phyloP scores from a whole-genome alignment of 2,888 invertebrate genomes.

The Sympetrum striolatum region DNA sequence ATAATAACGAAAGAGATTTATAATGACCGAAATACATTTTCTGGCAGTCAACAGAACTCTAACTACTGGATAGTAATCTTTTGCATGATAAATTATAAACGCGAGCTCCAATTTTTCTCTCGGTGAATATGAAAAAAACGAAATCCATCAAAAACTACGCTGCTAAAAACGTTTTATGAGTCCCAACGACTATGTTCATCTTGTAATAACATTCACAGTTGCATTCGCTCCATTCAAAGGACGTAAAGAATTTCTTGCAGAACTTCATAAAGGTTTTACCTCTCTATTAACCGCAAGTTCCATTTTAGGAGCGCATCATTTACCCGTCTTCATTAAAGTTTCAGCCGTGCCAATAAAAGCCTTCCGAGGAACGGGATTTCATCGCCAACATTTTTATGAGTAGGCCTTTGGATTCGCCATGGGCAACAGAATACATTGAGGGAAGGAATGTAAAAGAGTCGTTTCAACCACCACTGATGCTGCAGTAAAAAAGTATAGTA shows the following conservation, averaged over 20 bases:
- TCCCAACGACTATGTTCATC: not conserved
- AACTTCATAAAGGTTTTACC: not conserved
- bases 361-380: not conserved
- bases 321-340: not conserved
- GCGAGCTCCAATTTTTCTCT: no score
- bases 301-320: not conserved
- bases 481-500: not conserved
- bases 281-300: not conserved
- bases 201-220: not conserved
- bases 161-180: not conserved
- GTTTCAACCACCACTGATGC: not conserved
- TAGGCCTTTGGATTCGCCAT: not conserved
- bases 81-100: no score
- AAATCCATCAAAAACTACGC: not conserved
- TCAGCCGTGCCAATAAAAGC: not conserved
- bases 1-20: no score
- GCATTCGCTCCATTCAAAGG: not conserved
- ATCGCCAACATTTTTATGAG: not conserved
- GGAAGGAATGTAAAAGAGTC: not conserved
- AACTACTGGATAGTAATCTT: no score
- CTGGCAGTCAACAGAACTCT: no score
- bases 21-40: no score
- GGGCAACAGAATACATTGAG: not conserved
- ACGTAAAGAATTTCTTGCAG: not conserved
- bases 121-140: not conserved